A percentile compares a stretch with the other conserved stretches of the same genome.
Evolutionary conservation across 2,888 invertebrate genomes (phyloP).

Genomic region (Dryocosmus kuriphilus): DNA sequence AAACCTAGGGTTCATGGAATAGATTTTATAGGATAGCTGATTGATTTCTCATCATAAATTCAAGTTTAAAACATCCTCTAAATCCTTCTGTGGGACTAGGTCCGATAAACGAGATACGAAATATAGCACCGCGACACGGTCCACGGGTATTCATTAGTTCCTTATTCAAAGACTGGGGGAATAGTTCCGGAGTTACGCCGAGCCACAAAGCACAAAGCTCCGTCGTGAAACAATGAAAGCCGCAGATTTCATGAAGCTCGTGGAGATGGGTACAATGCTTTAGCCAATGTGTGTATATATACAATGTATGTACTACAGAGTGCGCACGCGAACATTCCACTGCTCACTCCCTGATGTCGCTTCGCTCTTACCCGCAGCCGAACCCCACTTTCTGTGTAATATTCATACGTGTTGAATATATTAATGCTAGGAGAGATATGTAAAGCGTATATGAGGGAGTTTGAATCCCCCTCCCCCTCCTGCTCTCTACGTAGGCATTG

Average conservation of each 20-base stretch:
- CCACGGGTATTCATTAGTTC: constrained; percentile 76
- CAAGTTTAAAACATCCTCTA: background rate
- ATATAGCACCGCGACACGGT: constrained; percentile 56
- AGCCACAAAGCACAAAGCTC: constrained; percentile 76
- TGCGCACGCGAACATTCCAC: constrained; percentile 52
- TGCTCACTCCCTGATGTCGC: constrained; percentile 55
- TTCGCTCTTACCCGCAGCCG: constrained; percentile 57
- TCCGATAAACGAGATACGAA: constrained; percentile 54
- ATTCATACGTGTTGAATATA: constrained; percentile 77
- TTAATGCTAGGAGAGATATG: constrained; percentile 74
- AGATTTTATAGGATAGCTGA: background rate
- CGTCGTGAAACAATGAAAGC: constrained; percentile 74
- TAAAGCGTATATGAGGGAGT: constrained; percentile 64
- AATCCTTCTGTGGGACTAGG: background rate
- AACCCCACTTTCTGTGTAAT: constrained; percentile 66
- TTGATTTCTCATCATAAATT: background rate
- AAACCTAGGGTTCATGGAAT: background rate
- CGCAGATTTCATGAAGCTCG: constrained; percentile 76
- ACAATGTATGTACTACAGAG: constrained; percentile 45
- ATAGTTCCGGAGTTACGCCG: constrained; percentile 74
- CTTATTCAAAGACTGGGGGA: constrained; percentile 75
- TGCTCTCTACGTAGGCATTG: constrained; percentile 36
- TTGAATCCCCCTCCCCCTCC: constrained; percentile 17
- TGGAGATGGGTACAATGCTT: constrained; percentile 76
- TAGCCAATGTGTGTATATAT: constrained; percentile 68